These are phyloP conservation scores for Pseudois nayaur DNA, from an alignment of 2,113 vertebrate genomes.

Conservation along the genomic window DNA sequence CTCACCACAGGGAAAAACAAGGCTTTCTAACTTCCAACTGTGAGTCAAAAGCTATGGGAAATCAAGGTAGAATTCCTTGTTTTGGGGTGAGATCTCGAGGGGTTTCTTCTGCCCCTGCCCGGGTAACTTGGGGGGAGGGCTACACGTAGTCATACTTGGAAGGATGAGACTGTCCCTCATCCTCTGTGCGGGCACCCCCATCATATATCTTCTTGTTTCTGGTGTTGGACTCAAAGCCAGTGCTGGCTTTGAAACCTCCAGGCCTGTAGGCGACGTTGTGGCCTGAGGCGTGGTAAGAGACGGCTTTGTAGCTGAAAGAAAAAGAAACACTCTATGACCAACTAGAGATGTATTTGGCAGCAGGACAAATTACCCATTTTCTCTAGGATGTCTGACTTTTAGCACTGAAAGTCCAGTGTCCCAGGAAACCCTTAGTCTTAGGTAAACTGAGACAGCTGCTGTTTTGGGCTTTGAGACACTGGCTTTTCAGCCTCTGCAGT, in stretches of 20 bases:
- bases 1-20: constrained; percentile 3
- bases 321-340: constrained; percentile 30
- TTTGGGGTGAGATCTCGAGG: neutral
- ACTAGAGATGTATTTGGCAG: neutral
- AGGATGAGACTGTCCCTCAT: constrained; percentile 83
- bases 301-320: constrained; percentile 85
- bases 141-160: constrained; percentile 92
- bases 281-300: constrained; percentile 87
- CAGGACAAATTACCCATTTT: neutral
- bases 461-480: neutral
- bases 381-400: neutral
- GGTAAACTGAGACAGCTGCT: neutral
- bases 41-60: constrained; percentile 33
- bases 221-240: constrained; percentile 73
- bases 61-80: constrained; percentile 38
- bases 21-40: neutral
- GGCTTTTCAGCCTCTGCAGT: neutral
- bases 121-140: neutral
- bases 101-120: constrained; percentile 25
- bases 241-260: constrained; percentile 76
- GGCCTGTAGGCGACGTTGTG: constrained; percentile 84
- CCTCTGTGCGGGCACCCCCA: constrained; percentile 79
- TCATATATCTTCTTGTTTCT: constrained; percentile 81
- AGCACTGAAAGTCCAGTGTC: neutral
- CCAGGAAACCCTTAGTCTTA: neutral